These are phyloP conservation scores for Tribolium freemani DNA, from an alignment of 2,888 invertebrate genomes.

Conservation along the genomic window DNA sequence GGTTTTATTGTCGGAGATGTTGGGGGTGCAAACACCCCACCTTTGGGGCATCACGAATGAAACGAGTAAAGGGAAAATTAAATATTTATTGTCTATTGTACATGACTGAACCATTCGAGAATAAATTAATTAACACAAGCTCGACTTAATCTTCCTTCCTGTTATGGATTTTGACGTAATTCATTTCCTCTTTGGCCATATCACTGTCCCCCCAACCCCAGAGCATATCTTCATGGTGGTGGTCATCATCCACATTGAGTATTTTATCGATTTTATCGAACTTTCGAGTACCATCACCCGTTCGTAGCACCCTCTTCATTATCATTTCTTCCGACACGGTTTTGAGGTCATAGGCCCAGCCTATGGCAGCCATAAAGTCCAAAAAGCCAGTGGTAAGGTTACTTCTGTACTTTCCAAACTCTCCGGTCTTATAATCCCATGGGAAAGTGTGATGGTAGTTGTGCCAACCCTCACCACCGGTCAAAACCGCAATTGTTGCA, in stretches of 20 bases:
- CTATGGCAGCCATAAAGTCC: slow-evolving; percentile 80
- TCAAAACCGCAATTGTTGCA: slow-evolving; percentile 77
- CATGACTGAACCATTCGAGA: background rate
- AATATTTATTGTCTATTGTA: background rate
- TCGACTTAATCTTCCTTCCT: background rate
- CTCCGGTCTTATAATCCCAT: slow-evolving; percentile 71
- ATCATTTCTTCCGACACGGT: slow-evolving; percentile 72
- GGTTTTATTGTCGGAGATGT: slow-evolving; percentile 13
- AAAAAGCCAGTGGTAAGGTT: slow-evolving; percentile 85
- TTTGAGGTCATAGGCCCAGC: slow-evolving; percentile 85
- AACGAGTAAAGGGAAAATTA: background rate
- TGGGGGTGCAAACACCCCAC: background rate
- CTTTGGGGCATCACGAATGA: background rate
- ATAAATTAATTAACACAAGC: background rate
- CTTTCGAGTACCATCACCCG: slow-evolving; percentile 71
- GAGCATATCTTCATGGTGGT: slow-evolving; percentile 69
- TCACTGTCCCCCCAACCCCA: slow-evolving; percentile 76
- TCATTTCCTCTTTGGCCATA: slow-evolving; percentile 69
- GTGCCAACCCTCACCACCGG: slow-evolving; percentile 85
- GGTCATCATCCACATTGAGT: slow-evolving; percentile 44
- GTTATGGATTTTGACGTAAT: slow-evolving; percentile 12
- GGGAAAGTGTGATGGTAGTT: slow-evolving; percentile 74
- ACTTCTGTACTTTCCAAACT: slow-evolving; percentile 63
- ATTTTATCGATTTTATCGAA: background rate
- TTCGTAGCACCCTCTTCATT: slow-evolving; percentile 69